These are phyloP conservation scores for Phoeniculus purpureus DNA, from an alignment of 2,797 vertebrate genomes.

Conservation along the genomic window DNA sequence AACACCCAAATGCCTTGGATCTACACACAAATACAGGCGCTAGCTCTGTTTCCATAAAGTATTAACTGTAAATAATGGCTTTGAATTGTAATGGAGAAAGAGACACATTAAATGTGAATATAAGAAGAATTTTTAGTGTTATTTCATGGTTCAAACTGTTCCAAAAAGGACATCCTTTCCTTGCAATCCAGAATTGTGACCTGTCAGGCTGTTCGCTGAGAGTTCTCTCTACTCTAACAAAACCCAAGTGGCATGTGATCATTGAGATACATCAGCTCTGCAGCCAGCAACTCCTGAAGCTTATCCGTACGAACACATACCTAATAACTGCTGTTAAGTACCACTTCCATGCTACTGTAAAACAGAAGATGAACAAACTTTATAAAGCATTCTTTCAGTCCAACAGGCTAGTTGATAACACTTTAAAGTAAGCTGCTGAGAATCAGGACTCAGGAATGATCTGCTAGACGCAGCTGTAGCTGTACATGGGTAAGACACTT, in stretches of 20 bases:
- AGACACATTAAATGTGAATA: neutral
- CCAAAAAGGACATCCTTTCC: neutral
- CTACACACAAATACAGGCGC: neutral
- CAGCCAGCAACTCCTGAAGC: neutral
- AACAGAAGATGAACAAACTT: neutral
- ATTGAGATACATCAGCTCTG: neutral
- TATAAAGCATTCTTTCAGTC: neutral
- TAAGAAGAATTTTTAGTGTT: neutral
- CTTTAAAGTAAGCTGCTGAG: neutral
- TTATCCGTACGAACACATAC: neutral
- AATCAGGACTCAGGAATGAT: neutral
- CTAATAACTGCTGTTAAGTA: neutral
- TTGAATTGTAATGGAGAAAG: neutral
- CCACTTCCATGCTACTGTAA: neutral
- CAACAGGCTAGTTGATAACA: neutral
- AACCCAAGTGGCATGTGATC: neutral
- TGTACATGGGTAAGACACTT: neutral
- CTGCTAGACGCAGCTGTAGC: neutral
- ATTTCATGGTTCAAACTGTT: neutral
- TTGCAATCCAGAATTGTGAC: neutral
- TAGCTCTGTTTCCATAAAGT: neutral
- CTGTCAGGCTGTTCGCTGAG: neutral
- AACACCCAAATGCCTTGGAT: neutral
- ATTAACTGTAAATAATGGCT: neutral
- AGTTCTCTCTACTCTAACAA: neutral